Conservation (phyloP, 2,113 vertebrate species). For the Nesogale talazaci region DNA sequence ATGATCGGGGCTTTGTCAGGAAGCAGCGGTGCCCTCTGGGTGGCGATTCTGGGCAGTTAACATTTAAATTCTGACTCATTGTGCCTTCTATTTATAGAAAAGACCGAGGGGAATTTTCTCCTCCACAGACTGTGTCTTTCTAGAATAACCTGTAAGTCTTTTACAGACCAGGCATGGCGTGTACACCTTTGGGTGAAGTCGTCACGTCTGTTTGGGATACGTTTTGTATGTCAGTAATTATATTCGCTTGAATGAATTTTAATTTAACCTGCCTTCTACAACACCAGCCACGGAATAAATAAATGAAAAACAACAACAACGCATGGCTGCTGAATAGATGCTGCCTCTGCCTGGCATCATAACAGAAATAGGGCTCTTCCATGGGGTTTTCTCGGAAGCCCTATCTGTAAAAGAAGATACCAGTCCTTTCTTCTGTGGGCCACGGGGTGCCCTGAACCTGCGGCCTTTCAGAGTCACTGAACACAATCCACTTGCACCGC, state of each 20-base stretch:
- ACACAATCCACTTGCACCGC: neutral
- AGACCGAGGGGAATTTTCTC: slow-evolving; percentile 44
- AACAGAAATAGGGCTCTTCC: neutral
- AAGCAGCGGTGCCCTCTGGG: slow-evolving; percentile 30
- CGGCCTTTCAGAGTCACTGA: neutral
- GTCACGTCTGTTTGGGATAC: neutral
- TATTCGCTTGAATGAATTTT: slow-evolving; percentile 22
- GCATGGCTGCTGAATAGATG: neutral
- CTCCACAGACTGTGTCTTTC: slow-evolving; percentile 24
- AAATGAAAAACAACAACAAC: neutral
- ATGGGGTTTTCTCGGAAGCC: neutral
- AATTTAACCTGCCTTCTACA: neutral
- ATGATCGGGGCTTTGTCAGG: slow-evolving; percentile 40
- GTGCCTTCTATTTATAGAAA: slow-evolving; percentile 42
- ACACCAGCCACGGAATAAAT: neutral
- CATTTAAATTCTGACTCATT: slow-evolving; percentile 39
- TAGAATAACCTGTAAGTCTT: neutral
- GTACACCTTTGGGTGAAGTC: neutral
- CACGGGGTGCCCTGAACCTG: neutral
- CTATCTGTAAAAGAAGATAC: neutral
- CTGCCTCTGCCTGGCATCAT: neutral
- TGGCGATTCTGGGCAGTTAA: slow-evolving; percentile 45
- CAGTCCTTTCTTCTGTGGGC: neutral
- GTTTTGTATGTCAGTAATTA: slow-evolving; percentile 18
- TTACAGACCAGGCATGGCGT: slow-evolving; percentile 3